Base-by-base conservation (phyloP, 2,797 vertebrate species). In the Semaprochilodus insignis region DNA sequence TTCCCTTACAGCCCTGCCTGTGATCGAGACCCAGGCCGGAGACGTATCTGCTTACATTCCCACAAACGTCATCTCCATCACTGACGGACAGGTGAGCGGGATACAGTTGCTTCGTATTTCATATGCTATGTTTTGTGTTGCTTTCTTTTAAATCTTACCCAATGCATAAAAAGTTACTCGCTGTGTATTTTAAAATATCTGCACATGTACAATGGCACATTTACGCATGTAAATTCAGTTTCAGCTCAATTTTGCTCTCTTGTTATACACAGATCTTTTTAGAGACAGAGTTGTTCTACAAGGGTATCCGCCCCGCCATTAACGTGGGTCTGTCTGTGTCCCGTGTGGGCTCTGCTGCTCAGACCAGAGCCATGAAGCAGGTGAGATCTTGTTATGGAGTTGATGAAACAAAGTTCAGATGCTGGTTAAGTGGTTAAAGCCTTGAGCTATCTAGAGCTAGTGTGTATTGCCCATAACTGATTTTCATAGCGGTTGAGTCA, bases 11-110 rank as follows among this genome's bases (percentile, higher is more conserved):
- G 98, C 98, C 67, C 91, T 99, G 27, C 98, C 98, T 0, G 97
- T 99, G 87, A 99, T 99, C 0, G 98, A 99, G 89, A 99, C 98
- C 16, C 98, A 99, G 91, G 98, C 98, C 13, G 98, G 98, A 44
- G 98, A 99, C 0, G 98, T 99, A 95, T 99, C 98, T 0, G 98
- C 98, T 89, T 99, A 99, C 95, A 99, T 99, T 95, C 98, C 98
- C 88, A 99, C 98, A 44, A 99, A 99, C 0, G 98, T 99, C 89
- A 99, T 99, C 91, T 99, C 98, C 83, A 99, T 99, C 93, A 99
- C 98, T 11, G 98, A 99, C 0, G 98, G 98, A 85, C 98, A 99
- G 97, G 98, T 99, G 78, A 19, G 91, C 1, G 11, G 44, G 44
- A 48, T 10, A 8, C 10, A 0, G 11, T 48, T 10, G 8, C 44